These are phyloP conservation scores for Nerophis ophidion DNA, from an alignment of 2,113 vertebrate genomes.

Conservation along the genomic window DNA sequence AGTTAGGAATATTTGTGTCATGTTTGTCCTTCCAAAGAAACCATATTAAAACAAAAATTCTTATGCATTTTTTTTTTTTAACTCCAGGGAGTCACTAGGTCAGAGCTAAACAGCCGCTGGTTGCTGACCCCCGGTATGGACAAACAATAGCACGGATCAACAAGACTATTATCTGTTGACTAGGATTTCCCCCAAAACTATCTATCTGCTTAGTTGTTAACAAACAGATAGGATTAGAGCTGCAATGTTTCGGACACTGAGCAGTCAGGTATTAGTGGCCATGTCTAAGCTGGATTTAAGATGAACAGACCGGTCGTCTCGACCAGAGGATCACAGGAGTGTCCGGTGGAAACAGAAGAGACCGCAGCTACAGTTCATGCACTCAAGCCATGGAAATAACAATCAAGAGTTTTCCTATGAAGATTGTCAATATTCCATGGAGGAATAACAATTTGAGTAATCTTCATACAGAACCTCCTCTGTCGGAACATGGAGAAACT, in stretches of 20 bases:
- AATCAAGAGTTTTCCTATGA: constrained; percentile 61
- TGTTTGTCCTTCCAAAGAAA: too few species aligned
- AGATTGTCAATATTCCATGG: constrained; percentile 76
- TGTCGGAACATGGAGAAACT: constrained; percentile 79
- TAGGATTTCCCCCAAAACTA: constrained; percentile 40
- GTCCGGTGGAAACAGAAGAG: constrained; percentile 26
- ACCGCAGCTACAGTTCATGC: constrained; percentile 36
- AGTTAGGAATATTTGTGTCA: too few species aligned
- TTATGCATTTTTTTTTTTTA: too few species aligned
- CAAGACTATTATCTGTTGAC: constrained; percentile 18
- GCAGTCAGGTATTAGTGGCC: constrained; percentile 44
- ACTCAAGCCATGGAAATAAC: constrained; percentile 68
- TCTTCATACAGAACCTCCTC: constrained; percentile 69
- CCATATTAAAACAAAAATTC: too few species aligned
- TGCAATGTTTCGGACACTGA: constrained; percentile 36
- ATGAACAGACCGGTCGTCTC: constrained; percentile 25
- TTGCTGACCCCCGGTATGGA: too few species aligned
- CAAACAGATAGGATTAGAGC: constrained; percentile 60
- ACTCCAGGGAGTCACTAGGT: too few species aligned
- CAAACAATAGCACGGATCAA: constrained; percentile 1
- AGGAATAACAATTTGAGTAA: constrained; percentile 80
- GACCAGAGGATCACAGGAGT: constrained; percentile 11
- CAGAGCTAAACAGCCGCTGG: too few species aligned
- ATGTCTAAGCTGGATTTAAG: constrained; percentile 66
- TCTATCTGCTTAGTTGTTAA: constrained; percentile 48